Evolutionary conservation across 1,140 invertebrate species (phyloP), one percentile per base, ranked within the genome.

Genomic region (Orchestia grillus): DNA sequence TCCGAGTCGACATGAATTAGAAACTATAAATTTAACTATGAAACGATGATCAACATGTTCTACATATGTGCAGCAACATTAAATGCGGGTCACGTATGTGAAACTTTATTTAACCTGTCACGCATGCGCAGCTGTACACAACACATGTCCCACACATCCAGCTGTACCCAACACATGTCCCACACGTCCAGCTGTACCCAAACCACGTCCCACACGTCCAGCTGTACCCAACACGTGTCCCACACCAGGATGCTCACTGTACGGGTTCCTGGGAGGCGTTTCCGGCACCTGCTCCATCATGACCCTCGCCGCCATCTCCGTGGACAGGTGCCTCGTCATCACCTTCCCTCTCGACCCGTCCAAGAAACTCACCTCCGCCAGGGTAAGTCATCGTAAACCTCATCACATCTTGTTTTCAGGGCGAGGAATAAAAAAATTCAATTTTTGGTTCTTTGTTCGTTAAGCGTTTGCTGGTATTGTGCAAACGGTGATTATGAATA

Each of bases 221-320:
- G 15, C 28, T 77, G 62, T 36, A 77, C 28, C 28, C 62, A 77
- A 77, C 62, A 77, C 36, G 62, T 28, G 28, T 36, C 62, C 62
- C 11, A 15, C 28, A 15, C 4, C 97, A 98, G 98, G 98, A 97
- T 99, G 98, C 97, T 98, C 99, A 97, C 97, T 99, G 0, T 99
- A 99, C 97, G 98, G 98, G 43, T 98, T 99, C 97, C 97, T 98
- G 95, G 98, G 98, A 6, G 97, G 97, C 36, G 91, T 97, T 16
- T 97, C 97, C 53, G 97, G 97, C 6, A 97, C 97, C 88, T 96
- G 96, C 95, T 97, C 97, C 95, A 97, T 97, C 96, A 96, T 96
- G 45, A 97, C 97, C 4, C 96, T 97, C 57, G 96, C 97, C 0
- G 96, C 97, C 92, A 97, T 97, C 95, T 97, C 97, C 36, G 97